Conservation (phyloP, 2,797 vertebrate species). For the Danionella dracula region DNA sequence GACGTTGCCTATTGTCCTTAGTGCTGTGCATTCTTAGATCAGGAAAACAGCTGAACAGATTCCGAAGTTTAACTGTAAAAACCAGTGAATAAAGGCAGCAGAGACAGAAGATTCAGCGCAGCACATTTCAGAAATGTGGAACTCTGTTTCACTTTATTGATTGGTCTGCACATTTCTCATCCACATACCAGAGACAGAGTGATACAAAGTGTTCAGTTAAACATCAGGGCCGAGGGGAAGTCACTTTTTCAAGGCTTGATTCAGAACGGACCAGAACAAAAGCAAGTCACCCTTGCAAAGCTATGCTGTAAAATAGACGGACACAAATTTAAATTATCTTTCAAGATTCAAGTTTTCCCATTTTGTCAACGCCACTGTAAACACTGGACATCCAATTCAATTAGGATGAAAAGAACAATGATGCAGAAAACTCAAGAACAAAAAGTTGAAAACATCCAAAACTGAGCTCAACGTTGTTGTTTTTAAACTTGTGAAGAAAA, state of each 20-base stretch:
- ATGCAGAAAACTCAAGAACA: slow-evolving; percentile 54
- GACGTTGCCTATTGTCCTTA: too few species aligned
- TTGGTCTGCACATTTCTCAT: slow-evolving; percentile 84
- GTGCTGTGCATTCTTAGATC: too few species aligned
- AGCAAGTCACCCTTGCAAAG: slow-evolving; percentile 68
- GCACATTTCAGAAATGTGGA: slow-evolving; percentile 59
- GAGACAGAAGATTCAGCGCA: neutral
- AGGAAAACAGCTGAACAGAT: too few species aligned
- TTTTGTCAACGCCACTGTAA: slow-evolving; percentile 71
- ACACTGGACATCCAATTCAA: slow-evolving; percentile 69
- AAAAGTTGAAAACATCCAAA: slow-evolving; percentile 22
- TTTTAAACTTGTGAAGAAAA: slow-evolving; percentile 35
- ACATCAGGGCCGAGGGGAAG: slow-evolving; percentile 71
- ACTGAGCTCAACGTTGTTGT: slow-evolving; percentile 31
- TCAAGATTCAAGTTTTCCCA: slow-evolving; percentile 77
- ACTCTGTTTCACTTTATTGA: slow-evolving; percentile 87
- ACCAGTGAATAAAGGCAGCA: too few species aligned
- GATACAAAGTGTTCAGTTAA: slow-evolving; percentile 76
- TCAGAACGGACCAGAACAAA: slow-evolving; percentile 63
- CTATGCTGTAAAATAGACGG: slow-evolving; percentile 60
- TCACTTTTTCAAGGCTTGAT: slow-evolving; percentile 76
- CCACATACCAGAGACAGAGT: slow-evolving; percentile 79
- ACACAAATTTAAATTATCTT: slow-evolving; percentile 60
- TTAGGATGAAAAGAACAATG: slow-evolving; percentile 61
- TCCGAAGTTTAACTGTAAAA: too few species aligned